Base-by-base conservation (phyloP, 1,140 invertebrate species). In the Tetraneura akinire region DNA sequence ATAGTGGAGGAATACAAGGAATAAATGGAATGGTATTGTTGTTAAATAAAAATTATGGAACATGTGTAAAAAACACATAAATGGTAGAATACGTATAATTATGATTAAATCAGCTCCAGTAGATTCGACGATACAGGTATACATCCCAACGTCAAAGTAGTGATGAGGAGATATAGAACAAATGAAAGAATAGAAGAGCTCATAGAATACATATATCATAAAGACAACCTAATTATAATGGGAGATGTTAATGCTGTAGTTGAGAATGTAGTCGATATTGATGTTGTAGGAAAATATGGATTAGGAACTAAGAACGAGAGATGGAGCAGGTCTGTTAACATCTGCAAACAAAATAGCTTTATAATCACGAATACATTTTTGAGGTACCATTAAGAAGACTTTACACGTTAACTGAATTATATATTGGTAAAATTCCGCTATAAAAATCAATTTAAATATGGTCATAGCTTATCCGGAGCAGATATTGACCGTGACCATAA, bases 181-280 rank as follows among this genome's bases (percentile, higher is more conserved):
- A 32, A 2, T 32, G 26, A 60, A 13, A 29, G 1, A 4, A 5
- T 62, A 62, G 57, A 62, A 9, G 57, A 62, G 18, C 26, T 29
- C 6, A 5, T 32, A 29, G 57, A 6, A 18, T 29, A 45, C 14
- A 47, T 37, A 26, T 2, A 14, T 45, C 6, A 70, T 70, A 70
- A 1, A 21, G 11, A 49, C 45, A 45, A 51, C 29, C 29, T 74
- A 74, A 55, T 53, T 74, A 29, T n/a, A 60, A 82, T 81, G 45
- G 83, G 82, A 4, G 83, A 84, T 73, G 81, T 83, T n/a, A 84
- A 84, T 74, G 82, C 83, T 16, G 82, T 82, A 82, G 62, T 84
- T 18, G 82, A 82, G 3, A 55, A 81, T 47, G 78, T 76, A n/a
- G 80, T 80, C 80, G 37, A 23, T 13, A 70, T 49, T 47, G 23